phyloP scores from a whole-genome alignment of 2,113 vertebrate genomes.

The Acanthisitta chloris region DNA sequence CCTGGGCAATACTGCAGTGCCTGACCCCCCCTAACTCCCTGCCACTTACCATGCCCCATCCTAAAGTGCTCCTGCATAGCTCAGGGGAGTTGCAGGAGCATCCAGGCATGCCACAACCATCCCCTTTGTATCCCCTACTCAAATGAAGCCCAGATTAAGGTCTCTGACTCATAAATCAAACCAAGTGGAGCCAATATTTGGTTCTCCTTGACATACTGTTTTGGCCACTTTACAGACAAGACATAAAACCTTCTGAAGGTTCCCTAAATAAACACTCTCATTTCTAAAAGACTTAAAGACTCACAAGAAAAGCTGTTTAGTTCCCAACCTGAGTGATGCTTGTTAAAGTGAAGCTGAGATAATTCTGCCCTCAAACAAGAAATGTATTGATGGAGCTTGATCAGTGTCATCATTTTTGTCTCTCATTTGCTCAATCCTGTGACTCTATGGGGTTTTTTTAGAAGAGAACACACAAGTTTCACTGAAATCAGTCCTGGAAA shows the following conservation, averaged over 20 bases:
- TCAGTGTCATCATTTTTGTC: neutral
- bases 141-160: neutral
- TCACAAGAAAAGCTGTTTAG: neutral
- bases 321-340: neutral
- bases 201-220: neutral
- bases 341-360: neutral
- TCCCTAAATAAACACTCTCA: neutral
- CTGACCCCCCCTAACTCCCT: no score
- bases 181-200: neutral
- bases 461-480: neutral
- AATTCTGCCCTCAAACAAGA: neutral
- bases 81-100: neutral
- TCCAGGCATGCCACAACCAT: neutral
- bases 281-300: neutral
- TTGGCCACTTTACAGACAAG: neutral
- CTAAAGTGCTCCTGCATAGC: neutral
- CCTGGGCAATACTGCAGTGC: no score
- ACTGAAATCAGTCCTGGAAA: neutral
- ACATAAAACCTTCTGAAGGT: neutral
- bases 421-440: neutral
- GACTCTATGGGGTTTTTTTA: neutral
- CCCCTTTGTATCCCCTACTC: neutral
- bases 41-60: fast-evolving
- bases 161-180: neutral
- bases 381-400: neutral